Percentiles rank a stretch among this genome's conserved stretches.
Conservation (phyloP, 1,140 invertebrate species). For the Pseudoatta argentina region DNA sequence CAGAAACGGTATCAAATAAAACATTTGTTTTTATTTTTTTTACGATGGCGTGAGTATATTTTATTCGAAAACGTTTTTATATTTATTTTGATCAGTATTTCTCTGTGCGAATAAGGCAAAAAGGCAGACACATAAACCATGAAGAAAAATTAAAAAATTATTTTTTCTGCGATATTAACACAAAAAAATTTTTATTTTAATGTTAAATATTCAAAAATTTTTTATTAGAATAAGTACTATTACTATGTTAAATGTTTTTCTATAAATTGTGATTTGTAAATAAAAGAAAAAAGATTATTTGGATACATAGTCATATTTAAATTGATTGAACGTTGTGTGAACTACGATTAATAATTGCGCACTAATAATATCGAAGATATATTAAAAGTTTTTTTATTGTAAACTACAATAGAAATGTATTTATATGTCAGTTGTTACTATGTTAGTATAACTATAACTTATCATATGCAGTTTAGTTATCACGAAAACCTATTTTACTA, state of each 20-base stretch:
- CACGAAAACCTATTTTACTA: not conserved
- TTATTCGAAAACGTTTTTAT: conserved; percentile 1
- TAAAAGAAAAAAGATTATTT: not conserved
- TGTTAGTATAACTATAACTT: not conserved
- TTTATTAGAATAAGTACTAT: not conserved
- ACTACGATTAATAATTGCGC: not conserved
- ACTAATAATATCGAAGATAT: not conserved
- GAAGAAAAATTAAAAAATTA: not conserved
- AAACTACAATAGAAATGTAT: not conserved
- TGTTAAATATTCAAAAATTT: not conserved
- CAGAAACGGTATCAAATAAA: not conserved
- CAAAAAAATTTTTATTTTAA: not conserved
- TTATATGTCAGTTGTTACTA: not conserved
- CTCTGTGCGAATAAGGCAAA: not conserved
- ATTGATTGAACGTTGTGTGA: not conserved
- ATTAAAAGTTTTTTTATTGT: conserved; percentile 8
- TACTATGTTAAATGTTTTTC: not conserved
- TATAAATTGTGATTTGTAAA: not conserved
- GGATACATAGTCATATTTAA: not conserved
- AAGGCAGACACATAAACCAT: not conserved
- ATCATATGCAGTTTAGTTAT: not conserved
- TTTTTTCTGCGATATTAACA: not conserved
- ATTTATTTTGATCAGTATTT: conserved; percentile 42
- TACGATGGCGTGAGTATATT: not conserved
- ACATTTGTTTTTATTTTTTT: conserved; percentile 23